Evolutionary conservation across 2,113 vertebrate species (phyloP).

Genomic region (Ictalurus furcatus): DNA sequence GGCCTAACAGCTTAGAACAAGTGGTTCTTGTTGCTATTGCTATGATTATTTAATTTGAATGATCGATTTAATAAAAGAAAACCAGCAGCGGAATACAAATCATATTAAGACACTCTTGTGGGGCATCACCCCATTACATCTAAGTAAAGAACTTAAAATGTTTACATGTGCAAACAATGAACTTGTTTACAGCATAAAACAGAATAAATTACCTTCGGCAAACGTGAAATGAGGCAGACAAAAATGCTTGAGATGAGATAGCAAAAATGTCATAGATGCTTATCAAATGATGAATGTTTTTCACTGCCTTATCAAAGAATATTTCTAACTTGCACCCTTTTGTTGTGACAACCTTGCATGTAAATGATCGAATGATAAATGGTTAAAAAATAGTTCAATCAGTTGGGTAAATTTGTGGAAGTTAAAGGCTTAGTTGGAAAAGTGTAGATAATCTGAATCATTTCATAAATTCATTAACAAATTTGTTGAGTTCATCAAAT

Average conservation of each 20-base stretch:
- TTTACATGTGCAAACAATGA: not conserved
- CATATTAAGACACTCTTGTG: not conserved
- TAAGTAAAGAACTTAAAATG: not conserved
- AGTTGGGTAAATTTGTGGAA: not conserved
- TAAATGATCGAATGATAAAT: not conserved
- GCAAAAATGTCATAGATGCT: not conserved
- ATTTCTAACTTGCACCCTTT: not conserved
- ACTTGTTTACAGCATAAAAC: not conserved
- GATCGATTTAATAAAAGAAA: not conserved
- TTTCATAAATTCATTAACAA: not conserved
- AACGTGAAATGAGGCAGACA: not conserved
- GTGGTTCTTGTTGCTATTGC: not conserved
- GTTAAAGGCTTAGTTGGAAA: not conserved
- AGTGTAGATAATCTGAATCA: not conserved
- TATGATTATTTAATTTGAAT: not conserved
- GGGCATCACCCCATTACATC: not conserved
- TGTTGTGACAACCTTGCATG: not conserved
- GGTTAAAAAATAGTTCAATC: not conserved
- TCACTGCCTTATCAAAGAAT: not conserved
- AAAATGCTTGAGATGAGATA: not conserved
- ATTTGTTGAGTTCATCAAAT: not conserved
- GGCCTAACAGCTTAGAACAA: not conserved
- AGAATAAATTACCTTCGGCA: not conserved
- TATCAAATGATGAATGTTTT: not conserved
- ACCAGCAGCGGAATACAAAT: not conserved